A percentile compares a stretch with the other conserved stretches of the same genome.
Evolutionary conservation across 2,797 vertebrate genomes (phyloP).

Genomic region (Thamnophis elegans): DNA sequence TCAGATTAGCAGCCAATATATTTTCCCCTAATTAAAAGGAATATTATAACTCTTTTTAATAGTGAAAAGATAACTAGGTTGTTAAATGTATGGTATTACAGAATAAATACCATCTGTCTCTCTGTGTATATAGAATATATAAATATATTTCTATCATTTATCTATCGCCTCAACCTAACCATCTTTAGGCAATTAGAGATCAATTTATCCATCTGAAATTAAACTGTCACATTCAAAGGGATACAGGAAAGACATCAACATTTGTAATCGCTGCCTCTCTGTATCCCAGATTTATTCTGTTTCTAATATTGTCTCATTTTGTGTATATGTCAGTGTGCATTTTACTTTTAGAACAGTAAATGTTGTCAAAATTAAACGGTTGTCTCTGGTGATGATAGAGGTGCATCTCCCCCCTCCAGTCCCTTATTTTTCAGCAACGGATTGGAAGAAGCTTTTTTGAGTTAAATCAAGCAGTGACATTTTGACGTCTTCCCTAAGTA

Average conservation of each 20-base stretch:
- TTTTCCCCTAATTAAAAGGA: background rate
- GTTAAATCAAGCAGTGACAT: constrained; percentile 78
- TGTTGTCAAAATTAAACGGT: background rate
- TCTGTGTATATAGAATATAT: too few relatives aligned
- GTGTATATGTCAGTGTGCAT: background rate
- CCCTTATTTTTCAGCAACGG: constrained; percentile 51
- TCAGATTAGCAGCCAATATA: background rate
- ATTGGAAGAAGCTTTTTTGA: constrained; percentile 74
- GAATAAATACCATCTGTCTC: background rate
- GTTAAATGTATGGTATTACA: background rate
- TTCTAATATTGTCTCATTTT: background rate
- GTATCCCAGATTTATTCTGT: too few relatives aligned
- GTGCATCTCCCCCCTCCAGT: background rate
- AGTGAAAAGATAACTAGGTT: background rate
- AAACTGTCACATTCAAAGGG: background rate
- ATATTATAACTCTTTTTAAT: background rate
- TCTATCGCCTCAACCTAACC: background rate
- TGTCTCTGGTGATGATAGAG: background rate
- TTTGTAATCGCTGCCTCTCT: background rate
- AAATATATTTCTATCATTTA: background rate
- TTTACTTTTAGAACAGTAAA: background rate
- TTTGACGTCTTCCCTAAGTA: constrained; percentile 75
- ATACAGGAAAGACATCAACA: background rate
- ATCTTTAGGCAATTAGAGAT: background rate
- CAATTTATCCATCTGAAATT: background rate